Base-by-base conservation (phyloP, 2,113 vertebrate species). In the Campylorhamphus procurvoides region DNA sequence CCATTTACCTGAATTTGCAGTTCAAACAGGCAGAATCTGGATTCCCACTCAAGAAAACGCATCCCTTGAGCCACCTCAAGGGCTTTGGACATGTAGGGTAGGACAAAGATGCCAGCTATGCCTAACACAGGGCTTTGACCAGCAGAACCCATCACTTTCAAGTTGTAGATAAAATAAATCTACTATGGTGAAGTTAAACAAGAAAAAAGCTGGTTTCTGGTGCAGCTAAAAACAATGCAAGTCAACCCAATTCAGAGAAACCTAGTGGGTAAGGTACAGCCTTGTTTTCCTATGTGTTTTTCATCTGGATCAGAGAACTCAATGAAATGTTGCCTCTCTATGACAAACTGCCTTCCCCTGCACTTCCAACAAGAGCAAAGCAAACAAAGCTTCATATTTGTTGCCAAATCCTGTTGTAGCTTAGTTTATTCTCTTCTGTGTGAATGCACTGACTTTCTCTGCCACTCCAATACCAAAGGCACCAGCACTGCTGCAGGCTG, bases 391-490 rank as follows among this genome's bases (percentile, higher is more conserved):
- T 73, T 85, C 3, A 3, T 50, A 19, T 85, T 88, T 83, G 42
- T 72, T 91, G 91, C 82, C 89, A 93, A 59, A 80, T 83, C 78
- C 71, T 83, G 62, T 73, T 93, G 75, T 80, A 76, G 37, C 0
- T 0, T 35, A 29, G 53, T 89, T 94, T 96, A 80, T 89, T 94
- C 62, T 91, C 87, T 92, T 93, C 71, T 95, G 50, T 85, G 62
- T 84, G 75, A 93, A 90, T 42, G 42, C 75, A 83, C 31, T 80
- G 77, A 58, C 62, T 44, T 93, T 76, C 89, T 93, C 77, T 5
- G 3, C 56, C 80, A 25, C 29, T 76, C 53, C 59, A 68, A 73
- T 56, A 81, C 47, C 83, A 71, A 67, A 40, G 39, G 17, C 52
- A 80, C 14, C 52, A 37, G n/a, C 0, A 0, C 42, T 55, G 40